Evolutionary conservation across 2,113 vertebrate species (phyloP).

Genomic region (Rhombomys opimus): DNA sequence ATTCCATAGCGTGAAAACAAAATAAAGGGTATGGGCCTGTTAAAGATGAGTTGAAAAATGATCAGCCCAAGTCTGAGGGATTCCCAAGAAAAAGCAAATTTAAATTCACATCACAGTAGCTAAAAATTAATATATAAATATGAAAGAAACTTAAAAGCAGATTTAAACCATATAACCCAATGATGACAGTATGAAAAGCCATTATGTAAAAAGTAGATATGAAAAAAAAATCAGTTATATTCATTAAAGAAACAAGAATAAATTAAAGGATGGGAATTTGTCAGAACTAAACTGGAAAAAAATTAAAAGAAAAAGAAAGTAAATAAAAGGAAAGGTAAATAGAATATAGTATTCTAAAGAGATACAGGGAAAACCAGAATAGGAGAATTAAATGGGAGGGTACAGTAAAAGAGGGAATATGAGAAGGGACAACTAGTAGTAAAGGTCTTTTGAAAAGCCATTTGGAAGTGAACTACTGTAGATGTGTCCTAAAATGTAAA

Average conservation of each 20-base stretch:
- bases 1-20: accelerated
- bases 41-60: no score
- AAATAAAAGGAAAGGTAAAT: background rate
- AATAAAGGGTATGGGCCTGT: accelerated
- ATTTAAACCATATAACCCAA: background rate
- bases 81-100: no score
- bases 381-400: background rate
- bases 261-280: background rate
- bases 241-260: background rate
- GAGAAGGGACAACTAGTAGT: background rate
- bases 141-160: background rate
- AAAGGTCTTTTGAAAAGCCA: no score
- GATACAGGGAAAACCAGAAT: background rate
- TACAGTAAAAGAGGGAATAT: no score
- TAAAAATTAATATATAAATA: background rate
- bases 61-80: accelerated
- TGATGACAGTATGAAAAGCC: background rate
- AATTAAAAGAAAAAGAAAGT: background rate
- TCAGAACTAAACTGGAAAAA: background rate
- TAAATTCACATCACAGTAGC: background rate
- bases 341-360: no score
- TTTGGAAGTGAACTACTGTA: background rate
- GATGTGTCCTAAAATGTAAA: background rate
- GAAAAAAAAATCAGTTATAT: background rate
- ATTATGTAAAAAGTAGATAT: background rate